These are phyloP conservation scores for Lasioglossum albipes DNA, from an alignment of 1,140 invertebrate genomes.

Conservation along the genomic window DNA sequence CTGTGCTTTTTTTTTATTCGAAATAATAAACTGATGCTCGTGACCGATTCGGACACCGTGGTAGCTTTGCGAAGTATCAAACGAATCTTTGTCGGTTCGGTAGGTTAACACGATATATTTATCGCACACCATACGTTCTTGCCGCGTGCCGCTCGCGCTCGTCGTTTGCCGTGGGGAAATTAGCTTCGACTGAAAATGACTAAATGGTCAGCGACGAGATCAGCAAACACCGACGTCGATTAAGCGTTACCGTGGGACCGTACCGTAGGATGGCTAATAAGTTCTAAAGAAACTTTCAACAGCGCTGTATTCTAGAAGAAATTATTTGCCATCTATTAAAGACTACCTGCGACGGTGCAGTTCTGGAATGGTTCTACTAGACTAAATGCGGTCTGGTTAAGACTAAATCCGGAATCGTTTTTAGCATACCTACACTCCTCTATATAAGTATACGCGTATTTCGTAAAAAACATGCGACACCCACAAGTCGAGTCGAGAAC, in stretches of 20 bases:
- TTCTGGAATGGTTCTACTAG: neutral
- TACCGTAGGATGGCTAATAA: neutral
- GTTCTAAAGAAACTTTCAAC: slow-evolving; percentile 5
- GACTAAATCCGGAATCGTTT: too few relatives aligned
- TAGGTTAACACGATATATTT: slow-evolving; percentile 6
- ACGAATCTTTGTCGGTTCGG: neutral
- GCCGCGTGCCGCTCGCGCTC: neutral
- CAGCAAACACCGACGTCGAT: neutral
- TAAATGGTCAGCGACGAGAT: neutral
- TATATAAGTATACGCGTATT: neutral
- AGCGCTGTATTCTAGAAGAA: neutral
- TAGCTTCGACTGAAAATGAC: neutral
- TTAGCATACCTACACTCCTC: too few relatives aligned
- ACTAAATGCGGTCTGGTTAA: neutral
- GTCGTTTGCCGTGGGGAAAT: neutral
- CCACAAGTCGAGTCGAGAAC: neutral
- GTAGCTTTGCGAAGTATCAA: slow-evolving; percentile 18
- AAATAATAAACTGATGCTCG: neutral
- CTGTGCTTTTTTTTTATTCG: too few relatives aligned
- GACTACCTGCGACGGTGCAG: neutral
- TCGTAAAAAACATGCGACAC: neutral
- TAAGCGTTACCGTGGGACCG: neutral
- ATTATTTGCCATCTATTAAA: neutral
- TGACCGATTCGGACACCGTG: neutral
- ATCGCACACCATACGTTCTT: neutral